Evolutionary conservation across 2,888 invertebrate species (phyloP).

Genomic region (Ennomos fuscantarius): DNA sequence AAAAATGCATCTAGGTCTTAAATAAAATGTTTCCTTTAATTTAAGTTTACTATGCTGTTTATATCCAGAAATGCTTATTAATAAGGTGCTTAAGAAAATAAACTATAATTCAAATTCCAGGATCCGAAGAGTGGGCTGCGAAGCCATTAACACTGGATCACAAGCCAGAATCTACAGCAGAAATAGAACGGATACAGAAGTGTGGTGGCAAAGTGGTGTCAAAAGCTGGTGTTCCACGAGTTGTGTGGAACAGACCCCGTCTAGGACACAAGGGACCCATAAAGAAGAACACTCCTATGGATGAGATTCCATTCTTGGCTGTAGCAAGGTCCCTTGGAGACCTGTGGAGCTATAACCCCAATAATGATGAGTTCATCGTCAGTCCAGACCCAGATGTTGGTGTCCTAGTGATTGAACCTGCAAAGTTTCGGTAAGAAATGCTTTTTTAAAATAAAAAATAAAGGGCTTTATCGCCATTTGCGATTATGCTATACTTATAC

Average conservation of each 20-base stretch:
- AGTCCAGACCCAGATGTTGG: slow-evolving; percentile 98
- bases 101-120: slow-evolving; percentile 51
- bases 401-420: slow-evolving; percentile 92
- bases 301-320: slow-evolving; percentile 97
- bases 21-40: too few species aligned
- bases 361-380: slow-evolving; percentile 96
- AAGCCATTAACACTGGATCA: slow-evolving; percentile 95
- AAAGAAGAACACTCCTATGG: slow-evolving; percentile 94
- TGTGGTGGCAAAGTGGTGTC: slow-evolving; percentile 91
- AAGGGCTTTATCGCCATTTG: too few species aligned
- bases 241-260: slow-evolving; percentile 98
- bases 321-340: slow-evolving; percentile 98
- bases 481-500: too few species aligned
- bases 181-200: slow-evolving; percentile 92
- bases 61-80: too few species aligned
- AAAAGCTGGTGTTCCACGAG: slow-evolving; percentile 95
- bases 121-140: slow-evolving; percentile 90
- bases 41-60: too few species aligned
- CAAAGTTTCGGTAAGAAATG: slow-evolving; percentile 86
- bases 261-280: slow-evolving; percentile 93
- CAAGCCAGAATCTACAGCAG: slow-evolving; percentile 95
- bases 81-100: neutral
- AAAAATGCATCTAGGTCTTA: too few species aligned
- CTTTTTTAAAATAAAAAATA: too few species aligned
- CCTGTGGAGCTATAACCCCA: slow-evolving; percentile 98